Conservation (phyloP, 2,113 vertebrate genomes). For the Cyanoliseus patagonus region DNA sequence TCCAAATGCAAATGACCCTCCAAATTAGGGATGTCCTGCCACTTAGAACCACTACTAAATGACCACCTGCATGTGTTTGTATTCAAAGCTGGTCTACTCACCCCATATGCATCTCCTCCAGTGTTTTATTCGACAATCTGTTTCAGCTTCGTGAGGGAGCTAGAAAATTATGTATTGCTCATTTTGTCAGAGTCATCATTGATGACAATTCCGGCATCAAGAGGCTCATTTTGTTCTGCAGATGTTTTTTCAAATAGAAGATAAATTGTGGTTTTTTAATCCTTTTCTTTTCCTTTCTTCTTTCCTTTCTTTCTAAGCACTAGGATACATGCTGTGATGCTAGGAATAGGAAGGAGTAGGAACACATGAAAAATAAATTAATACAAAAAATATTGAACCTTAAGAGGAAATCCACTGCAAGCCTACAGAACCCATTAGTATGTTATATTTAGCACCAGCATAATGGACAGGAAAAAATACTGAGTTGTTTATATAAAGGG, state of each 20-base stretch:
- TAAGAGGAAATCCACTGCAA: conserved; percentile 54
- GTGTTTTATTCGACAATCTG: conserved; percentile 83
- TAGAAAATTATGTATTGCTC: conserved; percentile 82
- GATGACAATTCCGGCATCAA: conserved; percentile 85
- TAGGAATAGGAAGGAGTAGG: conserved; percentile 43
- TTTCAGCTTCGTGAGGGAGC: conserved; percentile 78
- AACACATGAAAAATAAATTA: conserved; percentile 66
- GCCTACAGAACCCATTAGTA: conserved; percentile 21
- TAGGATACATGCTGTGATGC: neutral
- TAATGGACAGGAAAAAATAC: conserved; percentile 34
- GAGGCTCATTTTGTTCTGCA: conserved; percentile 82
- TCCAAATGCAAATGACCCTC: conserved; percentile 79
- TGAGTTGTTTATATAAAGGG: conserved; percentile 54
- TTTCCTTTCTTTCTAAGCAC: neutral
- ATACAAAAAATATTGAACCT: conserved; percentile 51
- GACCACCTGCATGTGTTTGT: conserved; percentile 76
- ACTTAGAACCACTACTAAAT: conserved; percentile 73
- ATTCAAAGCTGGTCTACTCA: conserved; percentile 75
- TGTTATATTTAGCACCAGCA: conserved; percentile 65
- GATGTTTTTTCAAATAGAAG: conserved; percentile 80
- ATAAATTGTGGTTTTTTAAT: conserved; percentile 72
- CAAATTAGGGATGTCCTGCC: conserved; percentile 79
- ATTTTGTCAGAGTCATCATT: conserved; percentile 84
- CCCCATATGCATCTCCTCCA: conserved; percentile 80
- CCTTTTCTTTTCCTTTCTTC: neutral